Conservation (phyloP, 2,797 vertebrate genomes). For the Rhincodon typus region DNA sequence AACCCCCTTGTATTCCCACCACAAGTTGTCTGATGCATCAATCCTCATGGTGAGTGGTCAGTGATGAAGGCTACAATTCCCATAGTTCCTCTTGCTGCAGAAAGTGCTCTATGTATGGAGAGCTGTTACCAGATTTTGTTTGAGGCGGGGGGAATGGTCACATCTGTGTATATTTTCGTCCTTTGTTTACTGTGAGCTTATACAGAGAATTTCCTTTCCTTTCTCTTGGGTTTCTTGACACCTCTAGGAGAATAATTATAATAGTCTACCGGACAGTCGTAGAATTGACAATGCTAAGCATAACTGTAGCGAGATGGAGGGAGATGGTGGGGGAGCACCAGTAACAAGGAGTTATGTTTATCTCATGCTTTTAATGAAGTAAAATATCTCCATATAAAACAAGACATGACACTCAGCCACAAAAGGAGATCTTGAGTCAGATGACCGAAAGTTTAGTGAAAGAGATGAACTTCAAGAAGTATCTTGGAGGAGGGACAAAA, state of each 20-base stretch:
- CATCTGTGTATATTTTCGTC: background rate
- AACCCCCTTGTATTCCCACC: background rate
- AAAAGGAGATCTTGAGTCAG: background rate
- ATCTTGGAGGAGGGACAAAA: background rate
- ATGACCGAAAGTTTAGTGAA: too few relatives aligned
- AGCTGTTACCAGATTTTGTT: background rate
- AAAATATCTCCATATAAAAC: too few relatives aligned
- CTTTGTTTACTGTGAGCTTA: background rate
- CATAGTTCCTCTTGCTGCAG: background rate
- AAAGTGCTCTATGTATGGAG: background rate
- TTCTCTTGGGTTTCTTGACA: background rate
- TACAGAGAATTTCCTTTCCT: background rate
- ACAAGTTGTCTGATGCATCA: background rate
- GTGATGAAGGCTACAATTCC: background rate
- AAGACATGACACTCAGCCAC: background rate
- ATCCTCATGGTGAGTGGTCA: background rate
- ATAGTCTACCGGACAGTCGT: background rate
- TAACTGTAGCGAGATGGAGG: background rate
- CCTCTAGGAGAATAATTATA: background rate
- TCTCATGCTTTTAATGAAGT: too few relatives aligned
- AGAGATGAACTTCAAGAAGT: too few relatives aligned
- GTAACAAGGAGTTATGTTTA: background rate
- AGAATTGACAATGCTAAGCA: background rate
- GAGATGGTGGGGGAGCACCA: background rate
- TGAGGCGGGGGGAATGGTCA: too few relatives aligned